Percentiles rank a stretch among this genome's conserved stretches.
Conservation (phyloP, 2,113 vertebrate genomes). For the Polyodon spathula region DNA sequence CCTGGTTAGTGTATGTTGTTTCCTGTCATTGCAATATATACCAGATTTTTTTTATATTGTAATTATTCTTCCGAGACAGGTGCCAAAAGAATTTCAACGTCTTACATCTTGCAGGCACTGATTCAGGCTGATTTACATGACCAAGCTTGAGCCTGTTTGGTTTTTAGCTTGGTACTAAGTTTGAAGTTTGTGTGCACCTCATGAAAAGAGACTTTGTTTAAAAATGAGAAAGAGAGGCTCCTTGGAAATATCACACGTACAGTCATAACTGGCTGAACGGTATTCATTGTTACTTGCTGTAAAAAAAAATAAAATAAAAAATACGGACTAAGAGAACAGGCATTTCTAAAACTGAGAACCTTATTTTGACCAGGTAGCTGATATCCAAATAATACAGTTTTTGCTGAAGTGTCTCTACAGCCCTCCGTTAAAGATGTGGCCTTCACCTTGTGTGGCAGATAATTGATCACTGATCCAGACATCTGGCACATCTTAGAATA, state of each 20-base stretch:
- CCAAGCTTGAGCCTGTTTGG: conserved; percentile 31
- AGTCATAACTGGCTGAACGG: conserved; percentile 7
- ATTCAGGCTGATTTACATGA: conserved; percentile 20
- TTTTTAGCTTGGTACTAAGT: conserved; percentile 24
- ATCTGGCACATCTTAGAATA: background rate
- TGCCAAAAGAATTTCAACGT: conserved; percentile 16
- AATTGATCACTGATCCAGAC: background rate
- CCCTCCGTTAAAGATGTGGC: no score
- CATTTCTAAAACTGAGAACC: no score
- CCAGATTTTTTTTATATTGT: conserved; percentile 16
- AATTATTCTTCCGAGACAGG: conserved; percentile 12
- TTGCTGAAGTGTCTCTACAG: no score
- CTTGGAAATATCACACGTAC: conserved; percentile 27
- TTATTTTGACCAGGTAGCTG: no score
- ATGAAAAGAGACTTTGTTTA: conserved; percentile 37
- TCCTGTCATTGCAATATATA: background rate
- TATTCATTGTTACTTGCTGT: conserved; percentile 17
- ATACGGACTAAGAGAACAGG: no score
- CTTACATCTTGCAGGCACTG: background rate
- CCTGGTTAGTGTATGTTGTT: background rate
- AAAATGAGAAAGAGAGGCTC: conserved; percentile 14
- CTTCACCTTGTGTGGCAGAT: conserved; percentile 2
- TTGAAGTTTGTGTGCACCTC: conserved; percentile 24
- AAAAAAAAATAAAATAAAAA: no score
- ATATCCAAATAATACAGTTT: no score